Evolutionary conservation across 2,888 invertebrate species (phyloP).

Genomic region (Dolichopus griseipennis): DNA sequence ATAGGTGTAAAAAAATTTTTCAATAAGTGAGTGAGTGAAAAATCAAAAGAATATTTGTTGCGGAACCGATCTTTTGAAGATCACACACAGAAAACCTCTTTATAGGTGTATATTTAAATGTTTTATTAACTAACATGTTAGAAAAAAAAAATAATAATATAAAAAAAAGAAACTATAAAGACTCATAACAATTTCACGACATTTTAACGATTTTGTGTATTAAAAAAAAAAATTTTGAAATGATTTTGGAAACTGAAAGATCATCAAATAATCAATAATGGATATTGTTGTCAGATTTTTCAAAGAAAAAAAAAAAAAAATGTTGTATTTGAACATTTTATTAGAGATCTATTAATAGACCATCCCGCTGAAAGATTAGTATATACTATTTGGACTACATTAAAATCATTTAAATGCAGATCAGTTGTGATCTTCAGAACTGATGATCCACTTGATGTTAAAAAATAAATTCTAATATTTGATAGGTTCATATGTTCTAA

Average conservation of each 20-base stretch:
- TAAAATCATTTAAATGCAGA: background rate
- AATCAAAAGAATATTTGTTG: constrained; percentile 3
- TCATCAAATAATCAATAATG: too few relatives aligned
- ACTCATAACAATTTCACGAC: background rate
- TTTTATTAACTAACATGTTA: too few relatives aligned
- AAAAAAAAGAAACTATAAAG: background rate
- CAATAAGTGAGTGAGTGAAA: background rate
- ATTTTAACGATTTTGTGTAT: background rate
- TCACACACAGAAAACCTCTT: background rate
- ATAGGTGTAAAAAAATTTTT: background rate
- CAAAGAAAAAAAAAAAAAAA: background rate
- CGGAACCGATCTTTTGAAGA: constrained; percentile 6
- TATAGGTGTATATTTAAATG: background rate
- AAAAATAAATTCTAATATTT: too few relatives aligned
- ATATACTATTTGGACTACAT: background rate
- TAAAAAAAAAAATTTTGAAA: too few relatives aligned
- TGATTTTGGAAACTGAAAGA: too few relatives aligned
- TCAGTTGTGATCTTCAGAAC: background rate
- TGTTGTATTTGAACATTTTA: background rate
- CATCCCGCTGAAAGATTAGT: background rate
- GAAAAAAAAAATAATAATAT: too few relatives aligned
- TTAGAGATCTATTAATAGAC: background rate
- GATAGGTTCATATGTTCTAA: too few relatives aligned
- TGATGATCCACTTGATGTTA: too few relatives aligned
- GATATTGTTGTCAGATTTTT: too few relatives aligned